Conservation (phyloP, 2,113 vertebrate genomes). For the Rhineura floridana region DNA sequence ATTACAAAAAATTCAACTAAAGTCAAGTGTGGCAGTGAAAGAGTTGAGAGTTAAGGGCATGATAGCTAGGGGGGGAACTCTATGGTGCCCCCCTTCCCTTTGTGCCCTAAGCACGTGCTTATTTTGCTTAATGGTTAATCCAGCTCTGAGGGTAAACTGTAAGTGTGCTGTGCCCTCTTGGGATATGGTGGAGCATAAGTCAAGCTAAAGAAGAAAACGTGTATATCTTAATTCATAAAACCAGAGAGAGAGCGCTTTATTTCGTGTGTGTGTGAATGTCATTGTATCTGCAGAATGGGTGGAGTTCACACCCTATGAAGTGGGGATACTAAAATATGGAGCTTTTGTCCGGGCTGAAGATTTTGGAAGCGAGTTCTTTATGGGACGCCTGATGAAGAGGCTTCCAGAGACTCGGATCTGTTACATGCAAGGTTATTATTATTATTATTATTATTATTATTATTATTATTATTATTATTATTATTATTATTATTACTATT, state of each 20-base stretch:
- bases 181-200: not conserved
- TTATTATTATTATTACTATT: too few species aligned
- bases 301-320: slow-evolving; percentile 90
- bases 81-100: too few species aligned
- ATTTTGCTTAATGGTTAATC: too few species aligned
- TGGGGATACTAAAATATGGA: slow-evolving; percentile 87
- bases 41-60: too few species aligned
- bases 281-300: slow-evolving; percentile 80
- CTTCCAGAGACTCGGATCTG: slow-evolving; percentile 81
- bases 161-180: not conserved
- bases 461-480: too few species aligned
- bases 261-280: not conserved
- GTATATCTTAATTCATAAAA: not conserved
- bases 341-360: slow-evolving; percentile 80
- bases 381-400: slow-evolving; percentile 84
- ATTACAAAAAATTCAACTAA: too few species aligned
- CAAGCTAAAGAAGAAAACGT: not conserved
- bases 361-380: slow-evolving; percentile 89
- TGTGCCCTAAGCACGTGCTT: too few species aligned
- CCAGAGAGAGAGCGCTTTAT: not conserved
- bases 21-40: too few species aligned
- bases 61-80: too few species aligned
- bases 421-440: slow-evolving; percentile 79
- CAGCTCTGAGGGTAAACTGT: too few species aligned
- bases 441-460: not conserved